Evolutionary conservation across 2,797 vertebrate genomes (phyloP), one percentile per base, ranked within the genome.

Genomic region (Epinephelus coioides): DNA sequence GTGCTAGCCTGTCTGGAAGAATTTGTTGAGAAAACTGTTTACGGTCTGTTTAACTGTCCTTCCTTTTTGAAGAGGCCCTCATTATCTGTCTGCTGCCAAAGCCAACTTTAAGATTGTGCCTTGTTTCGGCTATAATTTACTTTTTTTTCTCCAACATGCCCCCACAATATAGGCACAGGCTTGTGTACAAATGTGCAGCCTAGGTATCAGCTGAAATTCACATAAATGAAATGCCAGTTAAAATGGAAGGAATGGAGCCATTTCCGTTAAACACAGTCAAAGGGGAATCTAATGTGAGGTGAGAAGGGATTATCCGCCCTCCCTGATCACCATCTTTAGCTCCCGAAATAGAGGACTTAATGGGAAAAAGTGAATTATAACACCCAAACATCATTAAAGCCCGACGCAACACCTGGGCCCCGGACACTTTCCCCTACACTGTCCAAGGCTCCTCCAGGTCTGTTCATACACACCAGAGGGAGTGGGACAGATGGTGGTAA

Each of bases 401-500:
- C 57, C 5, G 2, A n/a, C 9, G 44, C 76, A 79, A 71, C 90
- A 93, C 83, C 78, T 91, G 90, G 83, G 70, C 67, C 73, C 63
- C 5, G 61, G 72, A 85, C 81, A 60, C 67, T 71, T 81, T 74
- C 59, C 81, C 70, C 56, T 56, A 53, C 25, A 4, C 54, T 9
- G 73, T 80, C 74, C 77, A 74, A 73, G 70, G 66, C 78, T 86
- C 70, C 80, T 91, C 76, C 85, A 83, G 86, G 74, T 85, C 79
- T 85, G 84, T 46, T 88, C 71, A 86, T 82, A 87, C 71, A 78
- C 66, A 82, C 69, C 73, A 69, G 76, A 83, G 82, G 43, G 73
- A 69, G 60, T 0, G n/a, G 72, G 85, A 84, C 92, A 95, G 92
- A 91, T 91, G 93, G 88, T 67, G 73, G 72, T 77, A 88, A 91